Evolutionary conservation across 2,888 invertebrate genomes (phyloP), one percentile per base, ranked within the genome.

Genomic region (Rotaria socialis): DNA sequence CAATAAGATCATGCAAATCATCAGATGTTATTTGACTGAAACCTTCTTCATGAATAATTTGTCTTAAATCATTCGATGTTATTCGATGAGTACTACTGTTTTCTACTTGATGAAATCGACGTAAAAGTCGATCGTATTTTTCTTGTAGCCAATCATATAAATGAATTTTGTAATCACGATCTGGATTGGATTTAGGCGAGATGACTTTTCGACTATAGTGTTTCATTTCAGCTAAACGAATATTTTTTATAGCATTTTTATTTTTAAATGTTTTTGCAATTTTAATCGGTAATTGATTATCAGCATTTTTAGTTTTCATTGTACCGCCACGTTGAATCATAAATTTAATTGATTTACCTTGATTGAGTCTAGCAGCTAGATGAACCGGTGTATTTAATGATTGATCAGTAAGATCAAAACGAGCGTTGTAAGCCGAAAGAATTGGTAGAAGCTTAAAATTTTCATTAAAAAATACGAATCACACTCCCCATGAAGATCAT

Each of bases 241-340:
- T 89, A 88, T 91, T 91, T 88, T 91, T 91, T 35, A 89, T 88
- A 1, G 90, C 90, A 50, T 90, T 90, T 88, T 91, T 91, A 88
- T 89, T 89, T 8, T 90, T 90, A 84, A 88, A 88, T 50, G 90
- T 90, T 88, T 91, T 91, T 19, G 91, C 91, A 47, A 91, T 88
- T 10, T 88, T 85, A 87, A 89, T 89, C 14, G 91, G 90, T 27
- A 89, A 89, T 58, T 89, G 88, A 7, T 91, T 91, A 85, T 91
- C 90, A 87, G 89, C 89, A 87, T 91, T 91, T 88, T 91, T 91
- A 52, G 89, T 89, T 88, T 91, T 91, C 22, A 91, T 90, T 88
- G 91, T 91, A 88, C 90, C 90, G 58, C 91, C 91, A 90, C 91
- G 90, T 86, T 91, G 91, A 50, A 89, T 89, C 22, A 91, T 89